Base-by-base conservation (phyloP, 2,113 vertebrate genomes). In the Lethenteron camtschaticum region DNA sequence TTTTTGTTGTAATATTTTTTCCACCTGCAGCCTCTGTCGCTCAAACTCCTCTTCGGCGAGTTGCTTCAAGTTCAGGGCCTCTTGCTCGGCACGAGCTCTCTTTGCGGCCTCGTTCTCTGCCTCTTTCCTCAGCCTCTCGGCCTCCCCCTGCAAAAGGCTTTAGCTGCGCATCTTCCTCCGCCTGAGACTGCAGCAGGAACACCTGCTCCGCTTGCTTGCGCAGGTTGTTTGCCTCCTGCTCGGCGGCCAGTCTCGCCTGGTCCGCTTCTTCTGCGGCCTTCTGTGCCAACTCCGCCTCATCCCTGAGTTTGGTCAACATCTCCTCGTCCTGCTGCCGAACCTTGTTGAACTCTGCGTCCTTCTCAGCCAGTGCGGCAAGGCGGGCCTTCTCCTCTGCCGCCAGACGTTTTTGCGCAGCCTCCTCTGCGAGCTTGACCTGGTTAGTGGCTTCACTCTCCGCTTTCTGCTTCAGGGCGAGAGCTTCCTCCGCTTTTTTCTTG, bases 131-230 rank as follows among this genome's bases (percentile, higher is more conserved):
- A 87, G 74, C 75, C 82, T 81, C 78, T 95, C 89, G 0, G 91
- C 90, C 0, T 84, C 87, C 0, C 81, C 86, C 77, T 96, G 91
- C 0, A 89, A 89, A 79, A 81, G 75, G 85, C 83, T 73, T 84
- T 4, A 78, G 80, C 70, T 79, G 78, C 0, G 85, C 94, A 77
- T 89, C 85, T 72, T 83, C 78, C 76, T 95, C 91, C 0, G 90
- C 94, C 0, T 78, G 74, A 58, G 81, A 78, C 71, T 85, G 88
- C 75, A 89, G 81, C 10, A 82, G 78, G 68, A 95, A 89, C 0
- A 90, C 91, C 56, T 92, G 90, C 58, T 95, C 91, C 55, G 88
- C 88, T 55, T 86, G 84, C 74, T 85, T 85, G 60, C 80, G 85
- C 1, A 89, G 84, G 13, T 85, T 77, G 1, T 82, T 73, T 0